Conservation (phyloP, 2,888 invertebrate genomes). For the Idaea biselata region DNA sequence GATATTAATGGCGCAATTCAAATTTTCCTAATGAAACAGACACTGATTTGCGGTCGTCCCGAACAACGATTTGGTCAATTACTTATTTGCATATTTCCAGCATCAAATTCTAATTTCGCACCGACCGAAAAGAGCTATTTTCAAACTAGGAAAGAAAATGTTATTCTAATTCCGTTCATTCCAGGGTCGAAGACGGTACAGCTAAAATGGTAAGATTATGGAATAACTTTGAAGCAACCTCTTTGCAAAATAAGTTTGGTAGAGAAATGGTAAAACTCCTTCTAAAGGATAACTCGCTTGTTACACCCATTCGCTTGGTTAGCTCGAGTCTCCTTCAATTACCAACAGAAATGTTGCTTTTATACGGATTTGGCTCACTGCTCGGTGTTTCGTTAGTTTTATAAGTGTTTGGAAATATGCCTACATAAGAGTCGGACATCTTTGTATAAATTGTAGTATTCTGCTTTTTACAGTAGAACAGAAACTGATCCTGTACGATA, state of each 20-base stretch:
- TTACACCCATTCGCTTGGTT: slow-evolving; percentile 70
- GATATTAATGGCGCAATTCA: no score
- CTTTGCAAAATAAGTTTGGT: slow-evolving; percentile 21
- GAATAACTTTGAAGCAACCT: slow-evolving; percentile 1
- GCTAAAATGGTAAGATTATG: slow-evolving; percentile 32
- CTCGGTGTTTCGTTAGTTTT: slow-evolving; percentile 12
- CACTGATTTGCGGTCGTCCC: no score
- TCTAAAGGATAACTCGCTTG: slow-evolving; percentile 56
- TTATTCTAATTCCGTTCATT: neutral
- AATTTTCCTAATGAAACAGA: no score
- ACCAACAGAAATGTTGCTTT: slow-evolving; percentile 43
- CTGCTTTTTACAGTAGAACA: no score
- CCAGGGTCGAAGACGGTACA: neutral
- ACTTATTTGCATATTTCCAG: no score
- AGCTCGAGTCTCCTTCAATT: slow-evolving; percentile 76
- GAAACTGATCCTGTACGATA: no score
- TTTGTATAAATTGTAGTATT: no score
- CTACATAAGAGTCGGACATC: neutral
- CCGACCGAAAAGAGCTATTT: no score
- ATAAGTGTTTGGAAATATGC: neutral
- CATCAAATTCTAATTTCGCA: no score
- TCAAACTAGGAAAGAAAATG: no score
- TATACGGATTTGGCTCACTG: neutral
- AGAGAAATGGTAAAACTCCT: slow-evolving; percentile 11
- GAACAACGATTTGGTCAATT: no score